Base-by-base conservation (phyloP, 2,888 invertebrate species). In the Tipula vernalis region DNA sequence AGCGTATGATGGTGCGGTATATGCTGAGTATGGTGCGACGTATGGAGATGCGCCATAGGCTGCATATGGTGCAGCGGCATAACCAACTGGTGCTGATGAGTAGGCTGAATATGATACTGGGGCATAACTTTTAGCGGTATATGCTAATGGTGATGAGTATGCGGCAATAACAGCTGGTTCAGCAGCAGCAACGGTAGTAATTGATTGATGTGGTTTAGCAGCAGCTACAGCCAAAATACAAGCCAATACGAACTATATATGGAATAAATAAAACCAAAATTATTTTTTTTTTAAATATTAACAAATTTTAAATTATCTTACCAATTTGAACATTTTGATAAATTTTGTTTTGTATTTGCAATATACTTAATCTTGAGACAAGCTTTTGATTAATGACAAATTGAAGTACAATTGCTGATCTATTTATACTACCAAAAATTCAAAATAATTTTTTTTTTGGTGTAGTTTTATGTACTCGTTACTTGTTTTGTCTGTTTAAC, bases 171-270 rank as follows among this genome's bases (percentile, higher is more conserved):
- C 36, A 36, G 87, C 87, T 15, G 87, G 51, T 83, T 18, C 71
- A 10, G 71, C 57, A 57, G 18, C 57, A 57, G 57, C 28, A 57
- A 57, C 51, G 51, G 51, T 57, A 12, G 87, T 44, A 57, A 87
- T 71, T 91, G 12, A 3, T 3, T n/a, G n/a, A 90, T 87, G 92
- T 47, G 93, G 93, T 90, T 92, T 92, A 44, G 93, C 93, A 87
- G 92, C 89, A 85, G 92, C 92, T 87, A 93, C 90, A 89, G 93
- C 93, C 91, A 94, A 89, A 51, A 94, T 89, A 90, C 92, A 92
- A 85, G 92, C 91, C 89, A 94, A 91, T 88, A 93, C 91, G 90
- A 93, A 88, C 88, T 93, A 6, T 39, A 28, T 28, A 6, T 6
- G 87, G 8, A 86, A 71, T 87, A 13, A n/a, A 44, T 13, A 84